phyloP scores from a whole-genome alignment of 2,113 vertebrate species.

The Caracal caracal region DNA sequence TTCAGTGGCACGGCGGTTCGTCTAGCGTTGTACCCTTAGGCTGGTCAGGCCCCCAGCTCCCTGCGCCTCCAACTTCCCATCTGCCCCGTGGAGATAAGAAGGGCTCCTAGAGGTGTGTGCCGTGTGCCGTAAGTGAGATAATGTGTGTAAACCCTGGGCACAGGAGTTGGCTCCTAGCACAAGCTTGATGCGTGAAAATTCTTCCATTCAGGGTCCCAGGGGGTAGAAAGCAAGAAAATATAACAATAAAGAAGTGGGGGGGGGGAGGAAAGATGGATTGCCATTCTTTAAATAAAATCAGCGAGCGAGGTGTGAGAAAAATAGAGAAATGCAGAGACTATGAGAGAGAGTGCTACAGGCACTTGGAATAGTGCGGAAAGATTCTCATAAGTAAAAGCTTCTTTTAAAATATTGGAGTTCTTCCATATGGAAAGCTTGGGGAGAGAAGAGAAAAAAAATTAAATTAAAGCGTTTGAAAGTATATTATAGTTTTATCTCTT shows the following conservation, averaged over 20 bases:
- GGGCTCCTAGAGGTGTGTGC: accelerated
- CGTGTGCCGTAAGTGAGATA: neutral
- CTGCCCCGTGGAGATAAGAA: slow-evolving; percentile 62
- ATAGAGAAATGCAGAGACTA: slow-evolving; percentile 56
- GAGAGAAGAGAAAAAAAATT: slow-evolving; percentile 80
- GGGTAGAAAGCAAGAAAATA: slow-evolving; percentile 50
- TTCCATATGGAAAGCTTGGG: slow-evolving; percentile 80
- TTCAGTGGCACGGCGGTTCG: accelerated
- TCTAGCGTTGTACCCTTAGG: neutral
- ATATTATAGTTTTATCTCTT: slow-evolving; percentile 83
- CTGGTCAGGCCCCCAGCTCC: neutral
- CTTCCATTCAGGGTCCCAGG: slow-evolving; percentile 45
- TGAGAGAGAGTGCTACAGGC: slow-evolving; percentile 61
- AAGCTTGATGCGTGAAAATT: slow-evolving; percentile 2
- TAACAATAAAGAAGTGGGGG: slow-evolving; percentile 21
- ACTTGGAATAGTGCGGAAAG: slow-evolving; percentile 76
- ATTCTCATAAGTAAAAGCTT: slow-evolving; percentile 76
- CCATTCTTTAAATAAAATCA: slow-evolving; percentile 77
- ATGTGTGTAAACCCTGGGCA: neutral
- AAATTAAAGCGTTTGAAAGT: slow-evolving; percentile 81
- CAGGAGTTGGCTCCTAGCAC: neutral
- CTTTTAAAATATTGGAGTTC: slow-evolving; percentile 81
- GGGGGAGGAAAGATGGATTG: slow-evolving; percentile 64
- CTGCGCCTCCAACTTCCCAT: neutral
- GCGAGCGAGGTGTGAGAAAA: slow-evolving; percentile 73